Percentiles rank a stretch among this genome's conserved stretches.
Conservation (phyloP, 1,140 invertebrate species). For the Tetragonula clypearis region DNA sequence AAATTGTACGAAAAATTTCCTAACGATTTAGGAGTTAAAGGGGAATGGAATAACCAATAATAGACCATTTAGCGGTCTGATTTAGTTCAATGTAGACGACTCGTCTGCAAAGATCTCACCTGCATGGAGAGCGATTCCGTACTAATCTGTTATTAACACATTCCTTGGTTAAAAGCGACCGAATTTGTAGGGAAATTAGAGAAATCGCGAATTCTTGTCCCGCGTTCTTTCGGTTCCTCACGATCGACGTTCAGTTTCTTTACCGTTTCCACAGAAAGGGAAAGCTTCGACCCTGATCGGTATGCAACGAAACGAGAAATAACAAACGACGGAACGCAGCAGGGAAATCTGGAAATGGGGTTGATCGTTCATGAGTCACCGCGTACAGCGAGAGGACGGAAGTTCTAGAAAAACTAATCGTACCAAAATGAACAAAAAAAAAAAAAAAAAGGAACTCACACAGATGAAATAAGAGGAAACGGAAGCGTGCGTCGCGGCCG, state of each 20-base stretch:
- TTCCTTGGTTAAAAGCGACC: not conserved
- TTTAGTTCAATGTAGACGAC: not conserved
- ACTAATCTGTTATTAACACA: constrained; percentile 7
- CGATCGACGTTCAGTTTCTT: constrained; percentile 18
- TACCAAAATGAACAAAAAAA: constrained; percentile 45
- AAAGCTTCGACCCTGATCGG: not conserved
- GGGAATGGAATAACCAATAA: not conserved
- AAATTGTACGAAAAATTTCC: too few relatives aligned
- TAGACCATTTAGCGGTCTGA: not conserved
- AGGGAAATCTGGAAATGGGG: not conserved
- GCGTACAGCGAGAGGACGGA: not conserved
- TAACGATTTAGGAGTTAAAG: not conserved
- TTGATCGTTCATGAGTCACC: not conserved
- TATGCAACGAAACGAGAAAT: constrained; percentile 32
- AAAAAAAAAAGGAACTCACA: constrained; percentile 26
- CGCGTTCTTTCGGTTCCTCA: constrained; percentile 24
- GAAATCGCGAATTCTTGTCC: not conserved
- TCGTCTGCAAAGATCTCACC: not conserved
- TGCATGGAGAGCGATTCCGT: not conserved
- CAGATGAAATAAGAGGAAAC: constrained; percentile 48
- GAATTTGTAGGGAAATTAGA: not conserved
- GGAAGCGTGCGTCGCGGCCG: constrained; percentile 71
- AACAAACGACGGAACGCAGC: not conserved
- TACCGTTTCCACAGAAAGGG: not conserved
- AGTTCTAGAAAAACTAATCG: constrained; percentile 51